Evolutionary conservation across 2,113 vertebrate species (phyloP).

Genomic region (Engraulis encrasicolus): DNA sequence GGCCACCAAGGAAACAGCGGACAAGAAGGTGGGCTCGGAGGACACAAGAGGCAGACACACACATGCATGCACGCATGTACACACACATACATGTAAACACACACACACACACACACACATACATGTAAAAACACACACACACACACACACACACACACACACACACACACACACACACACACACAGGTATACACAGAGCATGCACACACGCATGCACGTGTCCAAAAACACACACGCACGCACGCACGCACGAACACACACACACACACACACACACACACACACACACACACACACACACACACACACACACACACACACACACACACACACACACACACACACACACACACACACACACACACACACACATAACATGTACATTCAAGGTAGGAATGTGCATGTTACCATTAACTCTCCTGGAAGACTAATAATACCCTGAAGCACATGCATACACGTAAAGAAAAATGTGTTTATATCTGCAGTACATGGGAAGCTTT

Average conservation of each 20-base stretch:
- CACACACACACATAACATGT: neutral
- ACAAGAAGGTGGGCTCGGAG: slow-evolving; percentile 78
- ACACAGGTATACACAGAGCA: neutral
- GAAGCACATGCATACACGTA: no score
- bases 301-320: neutral
- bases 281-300: neutral
- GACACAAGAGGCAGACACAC: neutral
- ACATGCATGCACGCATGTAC: neutral
- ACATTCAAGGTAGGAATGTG: no score
- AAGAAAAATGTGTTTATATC: no score
- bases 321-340: neutral
- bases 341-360: neutral
- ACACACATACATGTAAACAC: neutral
- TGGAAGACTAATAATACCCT: no score
- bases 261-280: neutral
- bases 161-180: neutral
- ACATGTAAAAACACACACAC: neutral
- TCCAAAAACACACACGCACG: neutral
- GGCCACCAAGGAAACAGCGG: slow-evolving; percentile 71
- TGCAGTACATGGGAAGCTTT: no score
- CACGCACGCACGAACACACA: neutral
- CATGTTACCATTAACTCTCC: no score
- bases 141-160: neutral
- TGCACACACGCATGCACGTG: neutral
- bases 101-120: neutral